Percentiles rank a stretch among this genome's conserved stretches.
These are phyloP conservation scores for Elymnias hypermnestra DNA, from an alignment of 1,140 invertebrate genomes.

Conservation along the genomic window DNA sequence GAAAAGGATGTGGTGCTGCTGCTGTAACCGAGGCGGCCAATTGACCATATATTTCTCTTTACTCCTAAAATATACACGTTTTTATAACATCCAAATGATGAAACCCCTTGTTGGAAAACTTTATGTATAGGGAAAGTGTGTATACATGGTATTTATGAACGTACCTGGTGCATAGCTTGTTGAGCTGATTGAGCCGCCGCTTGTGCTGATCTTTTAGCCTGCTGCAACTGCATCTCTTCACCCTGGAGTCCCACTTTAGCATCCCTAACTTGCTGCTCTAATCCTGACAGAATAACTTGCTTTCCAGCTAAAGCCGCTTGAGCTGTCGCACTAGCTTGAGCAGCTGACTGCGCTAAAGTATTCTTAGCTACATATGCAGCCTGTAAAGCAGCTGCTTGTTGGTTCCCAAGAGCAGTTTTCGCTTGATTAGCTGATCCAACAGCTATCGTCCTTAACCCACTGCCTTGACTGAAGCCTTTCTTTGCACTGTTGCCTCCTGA, in stretches of 20 bases:
- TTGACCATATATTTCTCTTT: too few species aligned
- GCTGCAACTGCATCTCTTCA: conserved; percentile 81
- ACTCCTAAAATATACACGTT: too few species aligned
- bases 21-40: too few species aligned
- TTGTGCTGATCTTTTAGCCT: conserved; percentile 80
- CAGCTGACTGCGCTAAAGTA: conserved; percentile 81
- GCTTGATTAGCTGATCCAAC: conserved; percentile 84
- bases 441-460: conserved; percentile 68
- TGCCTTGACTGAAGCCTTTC: conserved; percentile 65
- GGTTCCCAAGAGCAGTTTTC: conserved; percentile 79
- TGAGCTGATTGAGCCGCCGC: conserved; percentile 79
- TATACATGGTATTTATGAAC: neutral
- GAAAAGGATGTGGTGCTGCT: too few species aligned
- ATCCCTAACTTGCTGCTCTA: conserved; percentile 82
- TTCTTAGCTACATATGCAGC: conserved; percentile 84
- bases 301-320: conserved; percentile 83
- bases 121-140: too few species aligned
- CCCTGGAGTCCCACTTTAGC: conserved; percentile 79
- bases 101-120: too few species aligned
- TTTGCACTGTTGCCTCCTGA: conserved; percentile 30
- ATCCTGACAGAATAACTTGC: conserved; percentile 79
- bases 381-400: conserved; percentile 80
- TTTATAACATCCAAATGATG: too few species aligned
- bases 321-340: conserved; percentile 81
- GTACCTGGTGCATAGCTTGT: conserved; percentile 81